Base-by-base conservation (phyloP, 2,113 vertebrate genomes). In the Ochotona curzoniae region DNA sequence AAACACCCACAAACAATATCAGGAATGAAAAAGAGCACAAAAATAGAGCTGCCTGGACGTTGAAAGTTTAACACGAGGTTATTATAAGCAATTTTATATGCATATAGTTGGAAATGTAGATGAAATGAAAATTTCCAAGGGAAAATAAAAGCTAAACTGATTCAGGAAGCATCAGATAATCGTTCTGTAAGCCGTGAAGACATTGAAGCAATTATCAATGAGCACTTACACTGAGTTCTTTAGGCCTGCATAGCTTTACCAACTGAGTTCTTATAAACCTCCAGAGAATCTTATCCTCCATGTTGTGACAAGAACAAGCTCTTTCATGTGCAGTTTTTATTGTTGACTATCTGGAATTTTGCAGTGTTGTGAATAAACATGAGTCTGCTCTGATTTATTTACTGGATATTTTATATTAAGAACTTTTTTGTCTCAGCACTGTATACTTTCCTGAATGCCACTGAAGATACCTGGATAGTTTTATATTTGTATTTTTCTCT, bases 101-200 rank as follows among this genome's bases (percentile, higher is more conserved):
- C 38, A 44, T 44, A 44, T 44, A 44, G 38, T 44, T 44, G 38
- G 38, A 44, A 44, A 44, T 44, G 38, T 44, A 51, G 9, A 8
- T 54, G 35, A 63, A 73, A 47, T 44, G n/a, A 66, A 73, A 87
- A 66, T 63, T 87, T 44, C n/a, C 28, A 81, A 66, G 26, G 66
- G 44, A 38, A 76, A 61, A 26, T 74, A 54, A 11, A 54, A 51
- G 2, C 64, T 23, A 67, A 38, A 38, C 15, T 17, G 51, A 76
- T 21, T 70, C 26, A 84, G 63, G 71, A 78, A 89, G 78, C 38
- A 93, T 18, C 89, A 79, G 69, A 38, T 64, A 80, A 73, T 57
- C 89, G 38, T 44, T 44, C 26, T 73, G 5, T 64, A 73, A 47
- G 10, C 23, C 32, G 32, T 60, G 47, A 80, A 47, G 57, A 85